A percentile compares a stretch with the other conserved stretches of the same genome.
phyloP scores from a whole-genome alignment of 2,113 vertebrate genomes.

The Catharus bicknelli region DNA sequence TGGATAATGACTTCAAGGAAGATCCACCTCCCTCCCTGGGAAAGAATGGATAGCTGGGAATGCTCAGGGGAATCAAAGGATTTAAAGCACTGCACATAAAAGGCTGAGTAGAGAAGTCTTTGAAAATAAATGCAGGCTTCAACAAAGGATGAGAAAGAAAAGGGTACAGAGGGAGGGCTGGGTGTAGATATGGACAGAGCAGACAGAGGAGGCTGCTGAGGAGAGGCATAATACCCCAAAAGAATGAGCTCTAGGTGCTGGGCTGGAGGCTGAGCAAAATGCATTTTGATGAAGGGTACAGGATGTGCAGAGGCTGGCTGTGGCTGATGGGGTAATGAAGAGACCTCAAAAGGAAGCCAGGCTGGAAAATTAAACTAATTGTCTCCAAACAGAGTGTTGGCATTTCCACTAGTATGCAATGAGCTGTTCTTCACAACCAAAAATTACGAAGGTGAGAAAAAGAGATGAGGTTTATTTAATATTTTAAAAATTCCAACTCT shows the following conservation, averaged over 20 bases:
- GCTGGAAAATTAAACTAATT: background rate
- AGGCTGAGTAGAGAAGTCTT: constrained; percentile 52
- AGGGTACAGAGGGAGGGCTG: background rate
- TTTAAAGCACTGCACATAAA: constrained; percentile 55
- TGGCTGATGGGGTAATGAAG: background rate
- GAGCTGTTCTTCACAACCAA: background rate
- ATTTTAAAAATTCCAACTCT: background rate
- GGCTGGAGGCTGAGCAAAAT: background rate
- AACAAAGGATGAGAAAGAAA: constrained; percentile 62
- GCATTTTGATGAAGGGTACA: constrained; percentile 26
- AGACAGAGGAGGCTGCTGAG: constrained; percentile 52
- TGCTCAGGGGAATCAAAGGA: constrained; percentile 61
- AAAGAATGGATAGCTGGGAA: constrained; percentile 59
- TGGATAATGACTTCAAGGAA: constrained; percentile 67
- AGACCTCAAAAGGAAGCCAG: background rate
- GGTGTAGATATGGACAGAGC: background rate
- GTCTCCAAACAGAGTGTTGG: background rate
- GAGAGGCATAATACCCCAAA: background rate
- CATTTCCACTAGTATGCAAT: background rate
- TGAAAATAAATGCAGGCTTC: constrained; percentile 63
- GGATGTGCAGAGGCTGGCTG: background rate
- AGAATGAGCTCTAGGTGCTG: background rate
- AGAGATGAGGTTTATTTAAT: background rate
- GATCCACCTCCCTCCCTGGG: constrained; percentile 50
- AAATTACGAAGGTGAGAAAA: background rate